A percentile compares a stretch with the other conserved stretches of the same genome.
Conservation (phyloP, 2,797 vertebrate genomes). For the Rhodeus uyekii region DNA sequence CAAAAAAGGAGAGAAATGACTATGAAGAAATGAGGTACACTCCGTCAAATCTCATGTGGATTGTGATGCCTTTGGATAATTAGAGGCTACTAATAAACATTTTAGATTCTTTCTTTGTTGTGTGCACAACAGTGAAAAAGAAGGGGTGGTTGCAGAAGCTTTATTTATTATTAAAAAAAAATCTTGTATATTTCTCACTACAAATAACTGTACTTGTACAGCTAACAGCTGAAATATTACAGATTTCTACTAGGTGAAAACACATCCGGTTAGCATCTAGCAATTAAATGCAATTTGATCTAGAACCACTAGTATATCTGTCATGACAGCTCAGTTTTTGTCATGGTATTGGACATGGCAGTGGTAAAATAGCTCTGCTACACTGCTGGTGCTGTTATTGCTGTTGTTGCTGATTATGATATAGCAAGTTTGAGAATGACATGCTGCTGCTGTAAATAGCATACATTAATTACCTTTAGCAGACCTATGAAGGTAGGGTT, state of each 20-base stretch:
- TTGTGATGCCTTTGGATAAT: conserved; percentile 43
- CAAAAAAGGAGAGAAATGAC: conserved; percentile 19
- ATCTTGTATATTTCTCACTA: neutral
- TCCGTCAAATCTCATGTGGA: conserved; percentile 19
- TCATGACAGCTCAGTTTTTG: neutral
- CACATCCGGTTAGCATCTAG: neutral
- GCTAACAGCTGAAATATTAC: neutral
- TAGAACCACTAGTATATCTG: neutral
- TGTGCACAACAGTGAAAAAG: neutral
- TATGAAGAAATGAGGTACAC: neutral
- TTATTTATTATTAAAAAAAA: neutral
- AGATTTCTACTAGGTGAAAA: neutral
- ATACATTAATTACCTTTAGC: neutral
- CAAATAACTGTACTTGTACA: neutral
- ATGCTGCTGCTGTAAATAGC: neutral
- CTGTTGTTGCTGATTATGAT: neutral
- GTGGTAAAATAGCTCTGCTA: neutral
- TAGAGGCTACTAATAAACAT: conserved; percentile 44
- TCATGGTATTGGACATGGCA: neutral
- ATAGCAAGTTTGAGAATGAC: neutral
- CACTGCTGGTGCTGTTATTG: neutral
- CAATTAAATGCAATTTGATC: neutral
- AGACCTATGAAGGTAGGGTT: neutral
- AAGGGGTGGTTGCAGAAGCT: conserved; percentile 7
- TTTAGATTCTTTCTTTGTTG: conserved; percentile 17